A percentile compares a stretch with the other conserved stretches of the same genome.
Conservation (phyloP, 2,888 invertebrate genomes). For the Nomada hirtipes region DNA sequence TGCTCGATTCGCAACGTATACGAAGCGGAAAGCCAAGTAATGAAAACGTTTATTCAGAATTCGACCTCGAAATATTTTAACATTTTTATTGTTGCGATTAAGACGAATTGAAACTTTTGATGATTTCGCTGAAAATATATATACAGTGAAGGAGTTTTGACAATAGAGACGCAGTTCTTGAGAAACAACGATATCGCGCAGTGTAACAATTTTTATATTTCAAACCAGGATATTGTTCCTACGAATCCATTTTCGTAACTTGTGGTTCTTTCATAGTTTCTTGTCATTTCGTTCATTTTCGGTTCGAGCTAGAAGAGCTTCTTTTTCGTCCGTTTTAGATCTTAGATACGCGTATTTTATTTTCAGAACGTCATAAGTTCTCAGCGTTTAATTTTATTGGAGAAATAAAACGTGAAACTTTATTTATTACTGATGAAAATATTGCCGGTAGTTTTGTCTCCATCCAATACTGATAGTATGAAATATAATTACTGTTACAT, state of each 20-base stretch:
- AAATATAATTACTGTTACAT: not conserved
- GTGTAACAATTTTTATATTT: slow-evolving; percentile 23
- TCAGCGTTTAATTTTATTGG: too few species aligned
- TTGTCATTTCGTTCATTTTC: not conserved
- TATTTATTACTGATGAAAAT: too few species aligned
- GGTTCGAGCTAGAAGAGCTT: not conserved
- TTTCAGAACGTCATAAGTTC: too few species aligned
- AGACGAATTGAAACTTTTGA: not conserved
- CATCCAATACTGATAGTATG: not conserved
- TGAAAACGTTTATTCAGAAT: not conserved
- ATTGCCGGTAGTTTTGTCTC: not conserved
- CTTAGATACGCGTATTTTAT: too few species aligned
- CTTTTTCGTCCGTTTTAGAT: too few species aligned
- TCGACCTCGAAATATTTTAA: not conserved
- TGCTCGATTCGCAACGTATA: slow-evolving; percentile 11
- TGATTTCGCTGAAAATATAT: not conserved
- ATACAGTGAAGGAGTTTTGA: slow-evolving; percentile 21
- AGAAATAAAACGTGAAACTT: too few species aligned
- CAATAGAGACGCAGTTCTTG: not conserved
- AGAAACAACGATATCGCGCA: slow-evolving; percentile 40
- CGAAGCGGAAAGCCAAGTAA: not conserved
- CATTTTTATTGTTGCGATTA: slow-evolving; percentile 1
- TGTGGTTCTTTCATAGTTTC: not conserved
- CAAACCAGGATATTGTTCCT: slow-evolving; percentile 1
- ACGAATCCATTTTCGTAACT: slow-evolving; percentile 5